Percentiles rank a stretch among this genome's conserved stretches.
Conservation (phyloP, 2,797 vertebrate species). For the Peromyscus attwateri region DNA sequence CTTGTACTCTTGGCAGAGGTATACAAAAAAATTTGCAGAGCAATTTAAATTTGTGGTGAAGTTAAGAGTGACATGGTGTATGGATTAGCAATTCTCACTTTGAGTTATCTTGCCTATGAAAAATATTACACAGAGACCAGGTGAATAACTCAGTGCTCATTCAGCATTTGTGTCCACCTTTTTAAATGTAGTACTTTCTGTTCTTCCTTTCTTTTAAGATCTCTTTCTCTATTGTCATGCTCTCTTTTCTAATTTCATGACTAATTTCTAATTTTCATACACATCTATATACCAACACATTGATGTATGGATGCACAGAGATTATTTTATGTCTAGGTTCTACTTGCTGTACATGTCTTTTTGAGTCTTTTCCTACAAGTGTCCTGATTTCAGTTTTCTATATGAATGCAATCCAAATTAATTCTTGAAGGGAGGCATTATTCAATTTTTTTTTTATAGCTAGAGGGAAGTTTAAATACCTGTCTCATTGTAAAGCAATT, state of each 20-base stretch:
- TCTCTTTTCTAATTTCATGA: neutral
- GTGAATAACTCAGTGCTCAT: neutral
- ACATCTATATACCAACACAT: neutral
- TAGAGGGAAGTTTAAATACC: neutral
- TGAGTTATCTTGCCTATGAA: neutral
- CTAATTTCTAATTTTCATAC: too few relatives aligned
- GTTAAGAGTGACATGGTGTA: neutral
- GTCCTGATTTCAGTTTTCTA: neutral
- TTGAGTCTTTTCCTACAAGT: neutral
- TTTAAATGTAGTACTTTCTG: neutral
- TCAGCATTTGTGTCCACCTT: neutral
- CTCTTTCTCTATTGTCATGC: neutral
- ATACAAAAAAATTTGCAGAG: conserved; percentile 16
- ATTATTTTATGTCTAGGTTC: neutral
- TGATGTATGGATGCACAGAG: neutral
- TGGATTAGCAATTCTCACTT: neutral
- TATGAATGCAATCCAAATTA: neutral
- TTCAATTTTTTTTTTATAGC: neutral
- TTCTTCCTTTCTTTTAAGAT: neutral
- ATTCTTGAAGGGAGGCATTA: neutral
- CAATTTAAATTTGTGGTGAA: conserved; percentile 12
- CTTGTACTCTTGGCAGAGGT: neutral
- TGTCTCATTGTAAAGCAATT: neutral
- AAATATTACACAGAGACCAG: neutral
- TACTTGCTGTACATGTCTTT: neutral